Evolutionary conservation across 2,888 invertebrate species (phyloP).

Genomic region (Pantelozetes paolii): DNA sequence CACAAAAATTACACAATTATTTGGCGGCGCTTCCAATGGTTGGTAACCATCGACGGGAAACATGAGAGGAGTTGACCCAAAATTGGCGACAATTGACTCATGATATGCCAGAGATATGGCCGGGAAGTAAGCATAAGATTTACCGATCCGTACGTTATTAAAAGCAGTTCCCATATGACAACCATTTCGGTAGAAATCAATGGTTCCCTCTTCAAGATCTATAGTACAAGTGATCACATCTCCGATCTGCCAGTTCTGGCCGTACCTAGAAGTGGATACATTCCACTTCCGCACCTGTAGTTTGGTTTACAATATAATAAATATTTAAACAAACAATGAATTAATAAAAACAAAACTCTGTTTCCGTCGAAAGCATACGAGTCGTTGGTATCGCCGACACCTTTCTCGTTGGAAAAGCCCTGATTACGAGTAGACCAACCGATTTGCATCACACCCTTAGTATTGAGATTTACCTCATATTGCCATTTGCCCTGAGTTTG

Average conservation of each 20-base stretch:
- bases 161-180: constrained; percentile 70
- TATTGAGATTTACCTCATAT: constrained; percentile 75
- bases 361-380: constrained; percentile 76
- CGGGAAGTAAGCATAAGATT: constrained; percentile 65
- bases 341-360: constrained; percentile 55
- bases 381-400: constrained; percentile 63
- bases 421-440: constrained; percentile 76
- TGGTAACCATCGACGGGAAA: constrained; percentile 65
- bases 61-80: constrained; percentile 65
- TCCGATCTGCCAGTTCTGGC: constrained; percentile 72
- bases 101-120: constrained; percentile 71
- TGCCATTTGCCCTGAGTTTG: constrained; percentile 66
- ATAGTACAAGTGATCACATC: constrained; percentile 73
- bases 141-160: constrained; percentile 59
- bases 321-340: no score
- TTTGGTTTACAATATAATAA: no score
- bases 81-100: constrained; percentile 72
- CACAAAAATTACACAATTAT: constrained; percentile 47
- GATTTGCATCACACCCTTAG: constrained; percentile 81
- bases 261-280: constrained; percentile 66
- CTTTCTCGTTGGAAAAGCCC: constrained; percentile 70
- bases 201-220: constrained; percentile 66
- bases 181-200: constrained; percentile 67
- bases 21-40: constrained; percentile 61
- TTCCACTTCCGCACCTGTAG: constrained; percentile 64